A percentile compares a stretch with the other conserved stretches of the same genome.
Conservation (phyloP, 2,888 invertebrate genomes). For the Cremastinae sp. region DNA sequence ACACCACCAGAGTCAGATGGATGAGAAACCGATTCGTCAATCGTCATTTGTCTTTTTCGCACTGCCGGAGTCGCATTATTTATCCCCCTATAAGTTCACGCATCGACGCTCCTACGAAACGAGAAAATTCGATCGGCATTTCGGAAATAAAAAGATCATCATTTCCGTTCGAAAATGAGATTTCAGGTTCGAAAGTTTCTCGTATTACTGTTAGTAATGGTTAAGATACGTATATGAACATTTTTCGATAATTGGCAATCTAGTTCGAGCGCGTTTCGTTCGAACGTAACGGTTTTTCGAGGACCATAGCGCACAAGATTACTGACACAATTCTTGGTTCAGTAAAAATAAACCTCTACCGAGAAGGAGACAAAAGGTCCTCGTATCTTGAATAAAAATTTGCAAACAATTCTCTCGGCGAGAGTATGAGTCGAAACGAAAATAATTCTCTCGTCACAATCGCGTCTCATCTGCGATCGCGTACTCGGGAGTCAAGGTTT, state of each 20-base stretch:
- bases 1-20: slow-evolving; percentile 27
- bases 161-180: not conserved
- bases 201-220: not conserved
- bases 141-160: not conserved
- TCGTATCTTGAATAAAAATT: slow-evolving; percentile 15
- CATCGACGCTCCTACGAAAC: slow-evolving; percentile 26
- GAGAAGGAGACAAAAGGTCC: too few relatives aligned
- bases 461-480: too few relatives aligned
- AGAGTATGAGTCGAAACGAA: too few relatives aligned
- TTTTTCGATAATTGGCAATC: too few relatives aligned
- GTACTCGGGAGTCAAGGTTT: too few relatives aligned
- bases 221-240: not conserved
- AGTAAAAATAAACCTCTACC: too few relatives aligned
- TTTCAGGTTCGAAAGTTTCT: not conserved
- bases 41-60: slow-evolving; percentile 15
- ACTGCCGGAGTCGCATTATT: slow-evolving; percentile 5
- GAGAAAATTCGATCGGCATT: slow-evolving; percentile 27
- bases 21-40: slow-evolving; percentile 2
- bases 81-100: slow-evolving; percentile 40
- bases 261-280: not conserved
- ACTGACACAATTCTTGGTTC: too few relatives aligned
- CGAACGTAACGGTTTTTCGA: not conserved
- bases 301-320: too few relatives aligned
- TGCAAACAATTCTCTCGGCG: slow-evolving; percentile 8
- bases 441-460: too few relatives aligned